Evolutionary conservation across 1,140 invertebrate genomes (phyloP).

Genomic region (Branchinecta lindahli): DNA sequence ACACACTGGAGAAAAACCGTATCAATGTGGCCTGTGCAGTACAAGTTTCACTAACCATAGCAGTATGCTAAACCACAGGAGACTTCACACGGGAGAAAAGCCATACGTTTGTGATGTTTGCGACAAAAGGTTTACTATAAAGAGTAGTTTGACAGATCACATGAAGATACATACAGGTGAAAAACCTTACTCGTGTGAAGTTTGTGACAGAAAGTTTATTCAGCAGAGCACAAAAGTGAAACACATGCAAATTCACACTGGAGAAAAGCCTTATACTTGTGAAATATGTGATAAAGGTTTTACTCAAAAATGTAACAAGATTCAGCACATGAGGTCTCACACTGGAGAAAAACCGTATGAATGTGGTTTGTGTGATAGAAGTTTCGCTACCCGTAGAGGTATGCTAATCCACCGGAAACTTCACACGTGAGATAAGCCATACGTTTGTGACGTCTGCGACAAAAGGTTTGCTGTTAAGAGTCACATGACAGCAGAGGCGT

Average conservation of each 20-base stretch:
- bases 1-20: no score
- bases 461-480: not conserved
- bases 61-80: no score
- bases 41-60: no score
- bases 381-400: not conserved
- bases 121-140: no score
- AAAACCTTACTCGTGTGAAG: not conserved
- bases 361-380: slow-evolving; percentile 11
- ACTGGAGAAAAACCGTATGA: slow-evolving; percentile 11
- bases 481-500: no score
- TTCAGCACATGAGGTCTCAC: slow-evolving; percentile 1
- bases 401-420: not conserved
- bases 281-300: slow-evolving; percentile 12
- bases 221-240: no score
- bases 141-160: no score
- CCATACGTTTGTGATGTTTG: no score
- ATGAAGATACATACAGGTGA: slow-evolving; percentile 4
- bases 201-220: not conserved
- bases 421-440: slow-evolving; percentile 12
- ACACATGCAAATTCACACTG: slow-evolving; percentile 7
- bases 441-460: slow-evolving; percentile 24
- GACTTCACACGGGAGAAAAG: no score
- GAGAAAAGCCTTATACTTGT: slow-evolving; percentile 12
- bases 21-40: no score
- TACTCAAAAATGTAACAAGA: not conserved